Conservation (phyloP, 2,113 vertebrate genomes). For the Mastomys coucha region DNA sequence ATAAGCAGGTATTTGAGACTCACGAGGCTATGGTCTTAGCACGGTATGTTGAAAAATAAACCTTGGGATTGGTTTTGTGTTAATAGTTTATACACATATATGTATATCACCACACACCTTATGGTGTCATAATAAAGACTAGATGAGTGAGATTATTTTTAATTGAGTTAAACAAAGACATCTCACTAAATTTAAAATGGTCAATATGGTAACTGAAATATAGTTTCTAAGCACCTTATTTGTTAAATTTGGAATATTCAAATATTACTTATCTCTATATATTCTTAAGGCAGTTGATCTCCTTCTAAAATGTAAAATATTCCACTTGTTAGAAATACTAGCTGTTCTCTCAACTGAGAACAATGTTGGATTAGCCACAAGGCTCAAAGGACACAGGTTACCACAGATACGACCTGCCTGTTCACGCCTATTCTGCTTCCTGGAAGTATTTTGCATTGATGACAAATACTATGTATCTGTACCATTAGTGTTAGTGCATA, state of each 20-base stretch:
- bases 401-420: not conserved
- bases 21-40: not conserved
- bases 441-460: not conserved
- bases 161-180: constrained; percentile 21
- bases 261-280: not conserved
- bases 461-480: not conserved
- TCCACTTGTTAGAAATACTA: not conserved
- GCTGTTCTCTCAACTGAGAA: not conserved
- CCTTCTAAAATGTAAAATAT: constrained; percentile 10
- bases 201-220: not conserved
- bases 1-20: not conserved
- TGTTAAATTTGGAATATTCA: not conserved
- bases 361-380: not conserved
- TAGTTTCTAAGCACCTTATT: not conserved
- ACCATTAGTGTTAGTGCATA: not conserved
- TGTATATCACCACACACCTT: not conserved
- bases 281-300: not conserved
- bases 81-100: not conserved
- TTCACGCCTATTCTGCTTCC: not conserved
- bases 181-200: not conserved
- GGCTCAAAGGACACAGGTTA: not conserved
- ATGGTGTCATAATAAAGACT: not conserved
- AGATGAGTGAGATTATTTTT: not conserved
- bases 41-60: constrained; percentile 33
- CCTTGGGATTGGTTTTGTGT: not conserved